Conservation (phyloP, 1,140 invertebrate genomes). For the Drosophila busckii region DNA sequence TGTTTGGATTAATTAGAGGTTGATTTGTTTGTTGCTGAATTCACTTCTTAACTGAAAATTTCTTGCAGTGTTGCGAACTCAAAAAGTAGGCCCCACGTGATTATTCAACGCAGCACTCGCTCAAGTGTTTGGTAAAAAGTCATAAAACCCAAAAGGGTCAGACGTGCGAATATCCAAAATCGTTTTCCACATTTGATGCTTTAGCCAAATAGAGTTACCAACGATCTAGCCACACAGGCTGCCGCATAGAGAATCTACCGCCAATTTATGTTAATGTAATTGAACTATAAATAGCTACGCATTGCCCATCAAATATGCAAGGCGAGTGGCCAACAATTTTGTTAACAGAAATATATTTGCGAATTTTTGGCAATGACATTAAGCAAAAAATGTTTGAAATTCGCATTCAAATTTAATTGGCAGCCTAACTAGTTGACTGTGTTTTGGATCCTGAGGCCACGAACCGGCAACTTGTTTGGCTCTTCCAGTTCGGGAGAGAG, state of each 20-base stretch:
- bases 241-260: constrained; percentile 19
- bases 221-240: constrained; percentile 11
- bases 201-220: constrained; percentile 17
- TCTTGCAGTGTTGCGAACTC: constrained; percentile 56
- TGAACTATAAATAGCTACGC: constrained; percentile 21
- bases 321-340: constrained; percentile 5
- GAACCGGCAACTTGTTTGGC: constrained; percentile 30
- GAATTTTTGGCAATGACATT: constrained; percentile 42
- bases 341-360: constrained; percentile 13
- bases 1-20: not conserved
- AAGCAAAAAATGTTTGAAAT: constrained; percentile 14
- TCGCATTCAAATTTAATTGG: constrained; percentile 16
- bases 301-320: constrained; percentile 22
- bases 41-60: not conserved
- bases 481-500: constrained; percentile 19
- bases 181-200: constrained; percentile 9
- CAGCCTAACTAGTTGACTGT: constrained; percentile 12
- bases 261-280: constrained; percentile 48
- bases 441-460: constrained; percentile 2
- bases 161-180: constrained; percentile 50
- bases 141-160: constrained; percentile 61
- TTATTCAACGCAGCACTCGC: constrained; percentile 10
- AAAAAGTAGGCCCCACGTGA: constrained; percentile 27
- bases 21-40: not conserved
- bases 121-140: constrained; percentile 50